These are phyloP conservation scores for Aegithalos caudatus DNA, from an alignment of 2,113 vertebrate species.

Conservation along the genomic window DNA sequence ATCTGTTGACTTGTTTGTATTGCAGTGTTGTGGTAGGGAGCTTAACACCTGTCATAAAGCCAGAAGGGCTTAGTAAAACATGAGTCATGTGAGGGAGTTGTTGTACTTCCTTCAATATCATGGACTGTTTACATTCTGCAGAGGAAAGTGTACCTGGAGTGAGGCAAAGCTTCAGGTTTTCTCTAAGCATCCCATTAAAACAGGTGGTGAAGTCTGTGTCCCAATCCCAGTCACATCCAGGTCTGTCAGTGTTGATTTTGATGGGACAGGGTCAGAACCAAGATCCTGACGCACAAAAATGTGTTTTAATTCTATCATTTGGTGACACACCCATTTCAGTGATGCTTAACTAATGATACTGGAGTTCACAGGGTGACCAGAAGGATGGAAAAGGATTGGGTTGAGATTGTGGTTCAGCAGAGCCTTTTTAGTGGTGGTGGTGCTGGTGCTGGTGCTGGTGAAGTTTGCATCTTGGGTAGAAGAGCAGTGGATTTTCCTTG, in stretches of 20 bases:
- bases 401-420: neutral
- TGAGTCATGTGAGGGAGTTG: neutral
- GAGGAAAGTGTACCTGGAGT: neutral
- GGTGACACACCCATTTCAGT: neutral
- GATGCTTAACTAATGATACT: neutral
- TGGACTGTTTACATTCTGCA: neutral
- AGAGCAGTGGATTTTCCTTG: neutral
- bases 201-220: neutral
- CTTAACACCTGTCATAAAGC: neutral
- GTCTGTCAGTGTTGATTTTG: neutral
- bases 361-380: neutral
- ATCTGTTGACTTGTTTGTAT: neutral
- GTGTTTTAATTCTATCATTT: neutral
- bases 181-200: neutral
- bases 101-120: neutral
- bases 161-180: neutral
- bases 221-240: neutral
- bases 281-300: neutral
- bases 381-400: neutral
- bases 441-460: neutral
- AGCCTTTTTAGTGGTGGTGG: neutral
- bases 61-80: neutral
- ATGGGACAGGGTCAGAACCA: neutral
- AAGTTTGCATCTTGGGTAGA: neutral
- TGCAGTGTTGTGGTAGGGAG: neutral